These are phyloP conservation scores for Hypselothyrea guttata DNA, from an alignment of 2,888 invertebrate genomes.

Conservation along the genomic window DNA sequence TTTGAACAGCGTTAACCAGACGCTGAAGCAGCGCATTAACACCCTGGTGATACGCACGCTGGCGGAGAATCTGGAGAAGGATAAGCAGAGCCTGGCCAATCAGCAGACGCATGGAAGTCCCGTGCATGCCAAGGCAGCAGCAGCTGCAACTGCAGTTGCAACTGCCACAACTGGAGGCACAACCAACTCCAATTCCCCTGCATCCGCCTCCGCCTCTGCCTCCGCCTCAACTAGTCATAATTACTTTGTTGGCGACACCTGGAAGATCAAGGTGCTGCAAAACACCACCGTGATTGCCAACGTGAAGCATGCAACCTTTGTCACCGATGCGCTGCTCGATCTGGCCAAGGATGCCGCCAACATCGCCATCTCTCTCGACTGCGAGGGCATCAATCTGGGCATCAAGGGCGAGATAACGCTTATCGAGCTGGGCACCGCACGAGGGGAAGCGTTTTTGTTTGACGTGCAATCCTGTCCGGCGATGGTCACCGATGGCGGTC, in stretches of 20 bases:
- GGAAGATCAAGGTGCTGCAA: constrained; percentile 91
- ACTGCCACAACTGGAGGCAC: not conserved
- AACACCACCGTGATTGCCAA: constrained; percentile 91
- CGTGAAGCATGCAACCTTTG: constrained; percentile 89
- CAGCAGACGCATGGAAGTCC: constrained; percentile 79
- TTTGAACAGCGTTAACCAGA: constrained; percentile 85
- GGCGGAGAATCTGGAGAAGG: constrained; percentile 90
- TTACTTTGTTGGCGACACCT: constrained; percentile 86
- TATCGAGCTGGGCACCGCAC: constrained; percentile 91
- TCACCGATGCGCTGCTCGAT: constrained; percentile 88
- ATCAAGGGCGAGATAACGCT: constrained; percentile 93
- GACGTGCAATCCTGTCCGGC: constrained; percentile 93
- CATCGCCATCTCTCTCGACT: constrained; percentile 92
- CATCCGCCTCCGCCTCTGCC: no score
- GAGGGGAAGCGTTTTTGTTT: constrained; percentile 92
- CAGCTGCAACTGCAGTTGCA: constrained; percentile 12
- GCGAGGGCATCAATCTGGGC: constrained; percentile 96
- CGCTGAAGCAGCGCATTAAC: constrained; percentile 93
- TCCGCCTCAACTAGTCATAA: constrained; percentile 80
- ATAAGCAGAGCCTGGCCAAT: constrained; percentile 80
- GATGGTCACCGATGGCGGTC: constrained; percentile 89
- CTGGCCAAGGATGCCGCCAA: constrained; percentile 82
- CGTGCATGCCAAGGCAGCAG: constrained; percentile 64
- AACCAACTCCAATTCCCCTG: constrained; percentile 74
- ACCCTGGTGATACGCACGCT: constrained; percentile 93